Conservation (phyloP, 2,113 vertebrate species). For the Cheirogaleus medius region DNA sequence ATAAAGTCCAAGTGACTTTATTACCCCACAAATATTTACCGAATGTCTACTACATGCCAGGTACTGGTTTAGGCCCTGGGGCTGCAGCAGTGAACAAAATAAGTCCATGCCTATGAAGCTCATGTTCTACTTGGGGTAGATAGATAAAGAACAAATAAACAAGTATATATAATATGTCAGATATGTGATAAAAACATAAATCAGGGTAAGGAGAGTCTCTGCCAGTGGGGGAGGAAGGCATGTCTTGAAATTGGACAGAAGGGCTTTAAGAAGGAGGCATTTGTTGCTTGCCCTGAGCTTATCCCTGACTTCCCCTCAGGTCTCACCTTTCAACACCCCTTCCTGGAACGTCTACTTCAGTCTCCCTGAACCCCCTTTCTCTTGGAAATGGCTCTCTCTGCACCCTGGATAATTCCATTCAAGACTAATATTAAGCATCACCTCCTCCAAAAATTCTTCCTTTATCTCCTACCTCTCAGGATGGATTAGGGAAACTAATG, state of each 20-base stretch:
- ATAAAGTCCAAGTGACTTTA: background rate
- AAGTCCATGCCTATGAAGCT: background rate
- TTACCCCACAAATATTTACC: background rate
- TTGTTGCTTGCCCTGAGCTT: no score
- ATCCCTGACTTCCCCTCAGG: background rate
- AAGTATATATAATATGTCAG: background rate
- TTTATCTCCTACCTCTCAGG: background rate
- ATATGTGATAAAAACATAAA: background rate
- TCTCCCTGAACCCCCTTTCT: background rate
- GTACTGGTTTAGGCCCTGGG: background rate
- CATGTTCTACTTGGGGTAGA: background rate
- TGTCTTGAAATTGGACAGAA: background rate
- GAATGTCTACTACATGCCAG: background rate
- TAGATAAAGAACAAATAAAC: background rate
- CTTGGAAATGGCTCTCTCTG: background rate
- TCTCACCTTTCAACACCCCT: background rate
- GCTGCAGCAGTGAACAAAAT: background rate
- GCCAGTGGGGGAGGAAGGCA: background rate
- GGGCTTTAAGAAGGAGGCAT: no score
- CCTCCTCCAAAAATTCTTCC: background rate
- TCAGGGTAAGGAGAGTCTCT: background rate
- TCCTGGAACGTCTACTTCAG: background rate
- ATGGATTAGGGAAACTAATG: background rate
- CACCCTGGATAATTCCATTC: background rate
- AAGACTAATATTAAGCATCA: background rate